Evolutionary conservation across 2,113 vertebrate species (phyloP).

Genomic region (Chloebia gouldiae): DNA sequence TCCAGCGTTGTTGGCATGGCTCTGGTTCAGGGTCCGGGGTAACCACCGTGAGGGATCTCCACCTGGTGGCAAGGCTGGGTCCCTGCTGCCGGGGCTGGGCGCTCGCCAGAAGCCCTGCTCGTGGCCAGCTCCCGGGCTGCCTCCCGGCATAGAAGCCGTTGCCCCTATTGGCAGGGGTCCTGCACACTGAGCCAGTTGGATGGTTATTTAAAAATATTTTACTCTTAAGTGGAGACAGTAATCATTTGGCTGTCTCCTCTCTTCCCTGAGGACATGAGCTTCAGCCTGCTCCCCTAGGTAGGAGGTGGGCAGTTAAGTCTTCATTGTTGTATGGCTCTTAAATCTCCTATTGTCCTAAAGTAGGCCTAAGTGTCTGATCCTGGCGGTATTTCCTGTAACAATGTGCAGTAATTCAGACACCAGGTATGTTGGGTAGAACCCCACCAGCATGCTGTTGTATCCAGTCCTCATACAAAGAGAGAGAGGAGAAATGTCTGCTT

Average conservation of each 20-base stretch:
- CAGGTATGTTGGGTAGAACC: background rate
- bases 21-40: background rate
- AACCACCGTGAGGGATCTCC: background rate
- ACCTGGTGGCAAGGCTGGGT: slow-evolving; percentile 15
- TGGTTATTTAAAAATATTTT: background rate
- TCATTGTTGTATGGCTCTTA: rapidly evolving
- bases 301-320: background rate
- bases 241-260: background rate
- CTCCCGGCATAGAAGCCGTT: background rate
- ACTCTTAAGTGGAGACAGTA: too few species aligned
- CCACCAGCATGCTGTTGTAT: background rate
- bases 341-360: background rate
- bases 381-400: background rate
- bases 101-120: background rate
- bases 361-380: background rate
- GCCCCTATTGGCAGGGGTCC: background rate
- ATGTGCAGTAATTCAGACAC: background rate
- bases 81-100: background rate
- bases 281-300: background rate
- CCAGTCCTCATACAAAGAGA: background rate
- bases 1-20: background rate
- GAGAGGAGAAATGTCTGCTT: background rate
- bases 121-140: background rate
- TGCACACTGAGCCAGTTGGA: rapidly evolving
- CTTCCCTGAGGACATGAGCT: background rate